These are phyloP conservation scores for Phaetusa simplex DNA, from an alignment of 2,113 vertebrate genomes.

Conservation along the genomic window DNA sequence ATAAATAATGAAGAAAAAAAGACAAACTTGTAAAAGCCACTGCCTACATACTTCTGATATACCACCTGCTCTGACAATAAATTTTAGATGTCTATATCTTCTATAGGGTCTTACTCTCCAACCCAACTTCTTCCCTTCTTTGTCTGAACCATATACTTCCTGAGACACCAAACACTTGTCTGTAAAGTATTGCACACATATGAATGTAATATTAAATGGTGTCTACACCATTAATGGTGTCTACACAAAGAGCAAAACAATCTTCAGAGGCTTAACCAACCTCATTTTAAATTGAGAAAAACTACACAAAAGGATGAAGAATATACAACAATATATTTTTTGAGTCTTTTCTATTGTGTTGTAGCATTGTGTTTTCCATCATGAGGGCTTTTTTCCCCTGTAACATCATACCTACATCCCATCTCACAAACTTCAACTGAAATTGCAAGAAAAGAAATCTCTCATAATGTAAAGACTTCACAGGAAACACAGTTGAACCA, in stretches of 20 bases:
- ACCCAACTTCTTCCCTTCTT: background rate
- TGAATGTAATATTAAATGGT: background rate
- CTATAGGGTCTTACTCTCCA: background rate
- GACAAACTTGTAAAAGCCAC: background rate
- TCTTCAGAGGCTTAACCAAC: background rate
- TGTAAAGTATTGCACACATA: background rate
- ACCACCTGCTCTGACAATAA: constrained; percentile 11
- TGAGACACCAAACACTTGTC: background rate
- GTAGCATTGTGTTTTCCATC: background rate
- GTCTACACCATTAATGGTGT: background rate
- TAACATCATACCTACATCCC: background rate
- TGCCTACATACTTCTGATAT: background rate
- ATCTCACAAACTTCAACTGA: background rate
- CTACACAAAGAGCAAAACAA: background rate
- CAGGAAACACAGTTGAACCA: background rate
- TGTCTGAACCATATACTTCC: background rate
- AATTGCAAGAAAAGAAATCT: background rate
- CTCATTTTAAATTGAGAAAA: background rate
- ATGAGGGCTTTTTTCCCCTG: background rate
- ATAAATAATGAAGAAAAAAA: background rate
- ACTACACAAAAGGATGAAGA: background rate
- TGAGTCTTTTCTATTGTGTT: background rate
- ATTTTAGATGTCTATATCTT: background rate
- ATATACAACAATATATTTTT: background rate
- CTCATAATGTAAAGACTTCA: background rate